Evolutionary conservation across 2,113 vertebrate genomes (phyloP).

Genomic region (Sialia sialis): DNA sequence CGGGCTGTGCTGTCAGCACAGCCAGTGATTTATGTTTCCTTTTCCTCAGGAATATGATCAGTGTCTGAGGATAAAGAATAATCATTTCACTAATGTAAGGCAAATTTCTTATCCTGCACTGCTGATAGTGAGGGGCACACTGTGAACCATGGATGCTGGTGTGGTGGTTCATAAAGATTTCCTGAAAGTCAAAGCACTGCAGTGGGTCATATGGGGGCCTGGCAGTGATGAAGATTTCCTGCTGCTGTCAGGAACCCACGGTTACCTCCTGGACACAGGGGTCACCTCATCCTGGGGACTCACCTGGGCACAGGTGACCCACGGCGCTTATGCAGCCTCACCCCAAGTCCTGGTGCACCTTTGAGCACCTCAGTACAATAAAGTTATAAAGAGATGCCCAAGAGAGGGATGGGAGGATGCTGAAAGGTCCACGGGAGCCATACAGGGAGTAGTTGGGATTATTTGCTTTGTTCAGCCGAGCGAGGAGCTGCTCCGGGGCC

Average conservation of each 20-base stretch:
- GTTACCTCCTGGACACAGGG: neutral
- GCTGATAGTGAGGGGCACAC: neutral
- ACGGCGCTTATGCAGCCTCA: accelerated
- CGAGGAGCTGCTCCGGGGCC: neutral
- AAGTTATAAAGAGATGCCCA: neutral
- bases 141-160: neutral
- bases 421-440: neutral
- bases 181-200: too few relatives aligned
- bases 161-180: too few relatives aligned
- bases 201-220: accelerated
- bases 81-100: neutral
- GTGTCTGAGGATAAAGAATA: neutral
- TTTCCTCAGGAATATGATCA: neutral
- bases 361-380: neutral
- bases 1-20: neutral
- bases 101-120: neutral
- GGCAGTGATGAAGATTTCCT: neutral
- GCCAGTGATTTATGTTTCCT: slow-evolving; percentile 35
- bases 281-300: neutral
- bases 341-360: neutral
- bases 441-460: neutral
- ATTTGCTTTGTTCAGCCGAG: neutral
- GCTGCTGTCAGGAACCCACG: accelerated
- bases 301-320: neutral
- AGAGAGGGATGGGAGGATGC: neutral